These are phyloP conservation scores for Apolygus lucorum DNA, from an alignment of 1,140 invertebrate species.

Conservation along the genomic window DNA sequence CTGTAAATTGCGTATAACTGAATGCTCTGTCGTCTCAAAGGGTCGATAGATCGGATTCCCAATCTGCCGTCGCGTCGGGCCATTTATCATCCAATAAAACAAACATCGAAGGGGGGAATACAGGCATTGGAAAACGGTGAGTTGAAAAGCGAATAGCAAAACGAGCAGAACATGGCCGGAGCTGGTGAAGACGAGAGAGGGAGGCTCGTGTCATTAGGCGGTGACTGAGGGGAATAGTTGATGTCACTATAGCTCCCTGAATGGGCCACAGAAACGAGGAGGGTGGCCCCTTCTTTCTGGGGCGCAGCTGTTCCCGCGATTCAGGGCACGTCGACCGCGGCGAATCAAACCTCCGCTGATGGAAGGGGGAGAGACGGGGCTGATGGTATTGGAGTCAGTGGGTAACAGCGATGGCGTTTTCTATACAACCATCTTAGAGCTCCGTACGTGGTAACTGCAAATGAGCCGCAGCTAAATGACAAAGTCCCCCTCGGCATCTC, in stretches of 20 bases:
- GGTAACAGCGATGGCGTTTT: not conserved
- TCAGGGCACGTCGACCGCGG: not conserved
- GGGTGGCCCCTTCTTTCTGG: not conserved
- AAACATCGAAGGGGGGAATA: not conserved
- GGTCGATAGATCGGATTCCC: no score
- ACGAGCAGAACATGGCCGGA: not conserved
- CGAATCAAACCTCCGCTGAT: not conserved
- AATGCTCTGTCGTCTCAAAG: no score
- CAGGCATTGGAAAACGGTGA: not conserved
- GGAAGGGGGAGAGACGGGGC: not conserved
- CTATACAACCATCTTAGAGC: slow-evolving; percentile 1
- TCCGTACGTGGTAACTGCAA: not conserved
- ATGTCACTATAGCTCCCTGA: not conserved
- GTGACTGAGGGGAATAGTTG: not conserved
- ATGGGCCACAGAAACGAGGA: not conserved
- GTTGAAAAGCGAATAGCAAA: not conserved
- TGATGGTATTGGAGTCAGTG: not conserved
- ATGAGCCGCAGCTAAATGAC: not conserved
- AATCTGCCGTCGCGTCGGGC: no score
- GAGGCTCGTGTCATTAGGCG: not conserved
- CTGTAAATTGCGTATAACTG: no score
- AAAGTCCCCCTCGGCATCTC: not conserved
- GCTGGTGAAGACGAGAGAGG: not conserved
- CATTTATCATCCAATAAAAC: not conserved
- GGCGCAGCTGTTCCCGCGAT: not conserved